Percentiles rank a stretch among this genome's conserved stretches.
These are phyloP conservation scores for Drosophila busckii DNA, from an alignment of 1,140 invertebrate species.

Conservation along the genomic window DNA sequence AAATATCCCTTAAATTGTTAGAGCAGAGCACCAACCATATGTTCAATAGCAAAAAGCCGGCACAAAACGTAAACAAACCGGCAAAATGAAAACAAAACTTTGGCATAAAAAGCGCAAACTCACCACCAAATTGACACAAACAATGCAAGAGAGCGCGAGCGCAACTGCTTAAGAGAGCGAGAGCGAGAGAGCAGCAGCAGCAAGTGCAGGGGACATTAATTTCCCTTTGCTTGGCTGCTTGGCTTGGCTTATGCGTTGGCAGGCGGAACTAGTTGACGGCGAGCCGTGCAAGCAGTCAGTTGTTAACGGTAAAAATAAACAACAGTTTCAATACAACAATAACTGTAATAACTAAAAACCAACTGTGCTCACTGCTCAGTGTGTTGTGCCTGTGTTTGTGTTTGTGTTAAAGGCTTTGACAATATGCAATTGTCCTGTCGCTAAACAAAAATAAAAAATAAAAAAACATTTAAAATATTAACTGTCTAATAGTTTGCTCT, in stretches of 20 bases:
- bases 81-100: slow-evolving; percentile 55
- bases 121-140: slow-evolving; percentile 38
- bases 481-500: slow-evolving; percentile 46
- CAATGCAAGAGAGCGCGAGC: slow-evolving; percentile 17
- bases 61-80: slow-evolving; percentile 75
- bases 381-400: too few species aligned
- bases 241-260: slow-evolving; percentile 28
- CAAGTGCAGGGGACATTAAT: slow-evolving; percentile 25
- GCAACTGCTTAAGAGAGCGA: too few species aligned
- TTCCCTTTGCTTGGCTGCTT: slow-evolving; percentile 29
- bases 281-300: slow-evolving; percentile 76
- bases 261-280: slow-evolving; percentile 73
- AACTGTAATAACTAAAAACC: slow-evolving; percentile 4
- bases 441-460: background rate
- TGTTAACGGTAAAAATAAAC: slow-evolving; percentile 36
- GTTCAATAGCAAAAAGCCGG: slow-evolving; percentile 48
- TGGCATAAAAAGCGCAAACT: slow-evolving; percentile 39
- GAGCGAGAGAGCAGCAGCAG: background rate
- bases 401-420: too few species aligned
- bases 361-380: too few species aligned
- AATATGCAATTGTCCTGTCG: too few species aligned
- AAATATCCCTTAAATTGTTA: slow-evolving; percentile 46
- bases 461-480: slow-evolving; percentile 13
- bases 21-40: too few species aligned
- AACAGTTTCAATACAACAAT: background rate